Base-by-base conservation (phyloP, 1,140 invertebrate species). In the Popillia japonica region DNA sequence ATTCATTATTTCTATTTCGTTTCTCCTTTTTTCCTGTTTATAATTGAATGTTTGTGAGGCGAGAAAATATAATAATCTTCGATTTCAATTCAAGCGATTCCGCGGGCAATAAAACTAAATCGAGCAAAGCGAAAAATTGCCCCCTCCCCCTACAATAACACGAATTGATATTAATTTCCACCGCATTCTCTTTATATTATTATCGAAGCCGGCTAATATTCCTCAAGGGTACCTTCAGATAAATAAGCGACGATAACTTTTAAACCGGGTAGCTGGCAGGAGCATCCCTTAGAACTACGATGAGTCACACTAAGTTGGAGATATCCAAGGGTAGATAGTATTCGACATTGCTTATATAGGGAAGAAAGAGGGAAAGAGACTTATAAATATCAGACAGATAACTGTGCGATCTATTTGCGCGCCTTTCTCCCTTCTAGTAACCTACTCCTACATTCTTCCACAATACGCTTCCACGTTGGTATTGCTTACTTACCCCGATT, bases 181-280 rank as follows among this genome's bases (percentile, higher is more conserved):
- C 9, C 48, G 48, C 48, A 55, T 55, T 55, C 48, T 55, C 48
- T 55, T 34, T 14, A 55, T 55, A 55, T 55, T 55, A 55, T 55
- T n/a, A 55, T 55, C 11, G 48, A 11, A 14, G 48, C 48, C 48
- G 48, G 14, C 48, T 55, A 6, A n/a, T 6, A 14, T n/a, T n/a
- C n/a, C 48, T 55, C 48, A 14, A 55, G 48, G 48, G 48, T 55
- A 55, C 48, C 48, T 55, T 55, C 48, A 55, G 14, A 55, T 55
- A 55, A 55, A 55, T 55, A 55, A 55, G 14, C 48, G 48, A 55
- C 48, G 17, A 55, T 55, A 55, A 55, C 48, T 55, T 55, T 55
- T 55, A 55, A 55, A 55, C 3, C 48, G 14, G 48, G 17, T n/a
- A 55, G 48, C 48, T 55, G n/a, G n/a, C n/a, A n/a, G n/a, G n/a